A percentile compares a stretch with the other conserved stretches of the same genome.
phyloP scores from a whole-genome alignment of 1,140 invertebrate species.

The Rhyacophila brunnea region DNA sequence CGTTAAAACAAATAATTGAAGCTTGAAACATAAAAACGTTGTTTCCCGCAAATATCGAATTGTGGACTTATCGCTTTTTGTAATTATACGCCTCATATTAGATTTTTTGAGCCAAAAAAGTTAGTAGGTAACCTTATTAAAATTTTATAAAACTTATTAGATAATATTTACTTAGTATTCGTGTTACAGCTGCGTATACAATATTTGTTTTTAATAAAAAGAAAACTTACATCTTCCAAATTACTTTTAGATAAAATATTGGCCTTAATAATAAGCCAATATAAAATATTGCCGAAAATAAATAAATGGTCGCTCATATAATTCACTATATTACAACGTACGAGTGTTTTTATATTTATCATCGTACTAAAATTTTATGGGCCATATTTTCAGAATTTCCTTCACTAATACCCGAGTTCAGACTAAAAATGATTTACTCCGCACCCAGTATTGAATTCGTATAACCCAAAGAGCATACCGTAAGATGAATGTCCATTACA shows the following conservation, averaged over 20 bases:
- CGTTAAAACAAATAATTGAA: too few species aligned
- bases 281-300: background rate
- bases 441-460: constrained; percentile 19
- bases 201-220: too few species aligned
- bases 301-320: background rate
- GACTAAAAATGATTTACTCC: constrained; percentile 19
- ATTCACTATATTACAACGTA: constrained; percentile 1
- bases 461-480: background rate
- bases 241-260: background rate
- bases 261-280: background rate
- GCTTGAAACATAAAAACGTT: too few species aligned
- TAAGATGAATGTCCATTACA: constrained; percentile 22
- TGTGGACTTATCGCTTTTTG: too few species aligned
- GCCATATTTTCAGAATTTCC: constrained; percentile 19
- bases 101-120: too few species aligned
- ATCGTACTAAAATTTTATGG: constrained; percentile 14
- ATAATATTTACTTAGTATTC: too few species aligned
- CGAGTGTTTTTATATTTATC: constrained; percentile 2
- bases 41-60: too few species aligned
- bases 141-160: too few species aligned
- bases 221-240: background rate
- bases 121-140: too few species aligned
- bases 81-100: too few species aligned
- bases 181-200: too few species aligned
- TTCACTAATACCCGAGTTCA: background rate